phyloP scores from a whole-genome alignment of 2,888 invertebrate genomes.

The Cataglyphis cursor region DNA sequence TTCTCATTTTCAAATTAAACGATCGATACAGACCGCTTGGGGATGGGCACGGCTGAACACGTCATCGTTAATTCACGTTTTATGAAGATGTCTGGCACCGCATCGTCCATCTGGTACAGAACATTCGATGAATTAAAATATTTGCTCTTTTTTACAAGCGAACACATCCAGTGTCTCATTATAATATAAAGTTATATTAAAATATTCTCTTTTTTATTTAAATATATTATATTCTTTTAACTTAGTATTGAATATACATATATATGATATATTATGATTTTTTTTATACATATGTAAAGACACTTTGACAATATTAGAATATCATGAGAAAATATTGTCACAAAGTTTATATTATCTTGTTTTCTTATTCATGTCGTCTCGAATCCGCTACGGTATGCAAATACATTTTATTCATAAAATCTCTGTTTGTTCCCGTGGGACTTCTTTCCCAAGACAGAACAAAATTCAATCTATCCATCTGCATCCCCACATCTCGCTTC shows the following conservation, averaged over 20 bases:
- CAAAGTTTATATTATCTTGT: not conserved
- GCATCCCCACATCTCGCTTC: constrained; percentile 11
- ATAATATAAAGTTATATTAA: constrained; percentile 2
- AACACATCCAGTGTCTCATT: constrained; percentile 34
- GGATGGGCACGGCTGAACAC: constrained; percentile 55
- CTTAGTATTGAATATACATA: not conserved
- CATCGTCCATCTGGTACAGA: constrained; percentile 49
- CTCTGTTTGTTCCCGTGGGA: constrained; percentile 34
- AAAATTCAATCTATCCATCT: constrained; percentile 42
- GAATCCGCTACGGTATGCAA: constrained; percentile 5
- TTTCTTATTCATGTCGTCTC: constrained; percentile 4
- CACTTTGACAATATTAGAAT: not conserved
- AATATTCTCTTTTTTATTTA: not conserved
- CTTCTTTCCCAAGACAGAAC: constrained; percentile 6
- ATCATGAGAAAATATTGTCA: constrained; percentile 3
- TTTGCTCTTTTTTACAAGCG: constrained; percentile 21
- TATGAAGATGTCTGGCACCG: constrained; percentile 49
- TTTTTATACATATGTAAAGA: not conserved
- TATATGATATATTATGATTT: not conserved
- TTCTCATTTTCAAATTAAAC: constrained; percentile 63
- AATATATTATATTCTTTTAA: constrained; percentile 1
- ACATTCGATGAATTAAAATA: constrained; percentile 65
- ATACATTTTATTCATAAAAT: constrained; percentile 48
- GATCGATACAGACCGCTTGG: constrained; percentile 64
- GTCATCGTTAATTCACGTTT: constrained; percentile 64